A percentile compares a stretch with the other conserved stretches of the same genome.
Evolutionary conservation across 2,113 vertebrate species (phyloP).

Genomic region (Vimba vimba): DNA sequence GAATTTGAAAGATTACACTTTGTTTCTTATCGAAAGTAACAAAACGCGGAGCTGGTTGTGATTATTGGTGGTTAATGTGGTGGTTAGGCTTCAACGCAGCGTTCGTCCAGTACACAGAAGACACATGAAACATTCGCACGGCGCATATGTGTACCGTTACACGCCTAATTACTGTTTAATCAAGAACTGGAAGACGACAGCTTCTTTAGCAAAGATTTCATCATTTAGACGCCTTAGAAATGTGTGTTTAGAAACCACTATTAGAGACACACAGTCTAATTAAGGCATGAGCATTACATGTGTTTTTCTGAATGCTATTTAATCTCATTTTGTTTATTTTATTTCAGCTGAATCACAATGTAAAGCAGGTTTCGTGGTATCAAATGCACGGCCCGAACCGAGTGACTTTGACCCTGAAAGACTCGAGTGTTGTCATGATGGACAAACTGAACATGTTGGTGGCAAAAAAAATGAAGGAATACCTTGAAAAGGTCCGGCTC

Average conservation of each 20-base stretch:
- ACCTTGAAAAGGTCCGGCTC: constrained; percentile 87
- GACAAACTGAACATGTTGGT: constrained; percentile 84
- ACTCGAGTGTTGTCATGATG: constrained; percentile 84
- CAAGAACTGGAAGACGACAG: too few species aligned
- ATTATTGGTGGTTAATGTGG: too few species aligned
- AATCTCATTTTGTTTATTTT: constrained; percentile 46
- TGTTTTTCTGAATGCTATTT: not conserved
- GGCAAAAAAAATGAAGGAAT: constrained; percentile 86
- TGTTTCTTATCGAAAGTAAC: too few species aligned
- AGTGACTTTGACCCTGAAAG: constrained; percentile 87
- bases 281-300: not conserved
- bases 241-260: not conserved
- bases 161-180: too few species aligned
- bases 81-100: too few species aligned
- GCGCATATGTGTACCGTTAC: too few species aligned
- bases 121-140: too few species aligned
- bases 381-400: constrained; percentile 77
- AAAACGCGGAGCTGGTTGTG: too few species aligned
- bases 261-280: not conserved
- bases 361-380: constrained; percentile 85
- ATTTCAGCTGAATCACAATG: constrained; percentile 90
- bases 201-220: too few species aligned
- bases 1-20: too few species aligned
- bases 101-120: too few species aligned
- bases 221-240: not conserved